These are phyloP conservation scores for Polypedilum vanderplanki DNA, from an alignment of 1,140 invertebrate genomes.

Conservation along the genomic window DNA sequence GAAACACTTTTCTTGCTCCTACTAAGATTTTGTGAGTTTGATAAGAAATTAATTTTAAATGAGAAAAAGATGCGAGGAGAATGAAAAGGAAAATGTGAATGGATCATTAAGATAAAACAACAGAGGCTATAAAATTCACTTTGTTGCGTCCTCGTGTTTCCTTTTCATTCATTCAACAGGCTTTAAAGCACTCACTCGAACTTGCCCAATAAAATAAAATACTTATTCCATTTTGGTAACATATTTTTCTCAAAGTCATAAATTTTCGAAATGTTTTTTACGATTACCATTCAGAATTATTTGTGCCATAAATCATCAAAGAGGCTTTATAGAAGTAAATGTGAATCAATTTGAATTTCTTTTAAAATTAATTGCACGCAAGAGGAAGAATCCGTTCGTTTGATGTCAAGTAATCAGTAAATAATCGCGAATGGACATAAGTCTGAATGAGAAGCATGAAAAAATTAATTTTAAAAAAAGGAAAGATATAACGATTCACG, in stretches of 20 bases:
- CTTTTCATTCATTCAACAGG: too few species aligned
- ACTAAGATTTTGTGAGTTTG: background rate
- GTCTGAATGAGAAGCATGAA: background rate
- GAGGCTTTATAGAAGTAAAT: background rate
- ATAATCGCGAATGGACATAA: slow-evolving; percentile 8
- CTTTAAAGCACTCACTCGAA: too few species aligned
- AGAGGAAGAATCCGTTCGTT: background rate
- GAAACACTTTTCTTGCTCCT: background rate
- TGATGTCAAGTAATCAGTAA: slow-evolving; percentile 4
- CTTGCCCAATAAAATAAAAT: too few species aligned
- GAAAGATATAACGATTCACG: background rate
- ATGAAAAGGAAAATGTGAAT: too few species aligned
- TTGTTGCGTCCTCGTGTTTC: too few species aligned
- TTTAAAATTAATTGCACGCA: background rate
- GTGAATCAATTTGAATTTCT: slow-evolving; percentile 5
- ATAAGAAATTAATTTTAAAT: background rate
- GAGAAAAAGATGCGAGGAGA: too few species aligned
- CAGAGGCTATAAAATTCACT: too few species aligned
- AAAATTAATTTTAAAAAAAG: background rate
- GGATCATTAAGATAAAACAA: too few species aligned
- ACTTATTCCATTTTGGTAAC: too few species aligned
- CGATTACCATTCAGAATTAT: background rate
- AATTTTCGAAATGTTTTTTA: background rate
- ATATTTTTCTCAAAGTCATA: background rate
- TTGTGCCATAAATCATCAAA: background rate